These are phyloP conservation scores for Mus musculus DNA, from an alignment of 2,113 vertebrate genomes.

Conservation along the genomic window DNA sequence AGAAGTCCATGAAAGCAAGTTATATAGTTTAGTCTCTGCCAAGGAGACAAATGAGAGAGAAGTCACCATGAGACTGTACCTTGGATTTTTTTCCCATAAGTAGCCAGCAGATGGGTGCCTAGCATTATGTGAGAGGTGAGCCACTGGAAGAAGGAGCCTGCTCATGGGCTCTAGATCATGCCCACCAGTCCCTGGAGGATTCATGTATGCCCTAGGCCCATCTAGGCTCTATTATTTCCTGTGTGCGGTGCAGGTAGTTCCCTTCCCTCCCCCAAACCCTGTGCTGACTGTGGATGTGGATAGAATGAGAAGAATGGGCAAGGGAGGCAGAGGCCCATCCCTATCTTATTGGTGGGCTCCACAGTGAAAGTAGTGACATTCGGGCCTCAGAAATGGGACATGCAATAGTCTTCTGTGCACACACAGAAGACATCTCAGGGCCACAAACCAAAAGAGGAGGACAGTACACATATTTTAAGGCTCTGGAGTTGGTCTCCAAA, in stretches of 20 bases:
- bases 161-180: not conserved
- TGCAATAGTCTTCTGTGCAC: rapidly evolving
- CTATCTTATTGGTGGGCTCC: not conserved
- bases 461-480: rapidly evolving
- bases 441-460: rapidly evolving
- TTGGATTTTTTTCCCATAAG: not conserved
- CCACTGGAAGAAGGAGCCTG: not conserved
- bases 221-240: not conserved
- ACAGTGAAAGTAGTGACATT: not conserved
- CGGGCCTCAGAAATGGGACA: no score
- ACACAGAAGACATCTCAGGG: not conserved
- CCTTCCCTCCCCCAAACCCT: rapidly evolving
- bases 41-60: not conserved
- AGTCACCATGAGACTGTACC: not conserved
- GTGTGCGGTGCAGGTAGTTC: rapidly evolving
- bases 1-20: not conserved
- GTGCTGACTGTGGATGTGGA: not conserved
- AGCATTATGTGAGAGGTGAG: not conserved
- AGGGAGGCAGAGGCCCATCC: rapidly evolving
- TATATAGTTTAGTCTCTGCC: not conserved
- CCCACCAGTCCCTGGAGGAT: not conserved
- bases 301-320: rapidly evolving
- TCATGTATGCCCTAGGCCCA: not conserved
- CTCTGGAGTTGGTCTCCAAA: not conserved
- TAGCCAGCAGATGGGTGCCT: conserved; percentile 18